Evolutionary conservation across 1,140 invertebrate species (phyloP).

Genomic region (Caenorhabditis briggsae): DNA sequence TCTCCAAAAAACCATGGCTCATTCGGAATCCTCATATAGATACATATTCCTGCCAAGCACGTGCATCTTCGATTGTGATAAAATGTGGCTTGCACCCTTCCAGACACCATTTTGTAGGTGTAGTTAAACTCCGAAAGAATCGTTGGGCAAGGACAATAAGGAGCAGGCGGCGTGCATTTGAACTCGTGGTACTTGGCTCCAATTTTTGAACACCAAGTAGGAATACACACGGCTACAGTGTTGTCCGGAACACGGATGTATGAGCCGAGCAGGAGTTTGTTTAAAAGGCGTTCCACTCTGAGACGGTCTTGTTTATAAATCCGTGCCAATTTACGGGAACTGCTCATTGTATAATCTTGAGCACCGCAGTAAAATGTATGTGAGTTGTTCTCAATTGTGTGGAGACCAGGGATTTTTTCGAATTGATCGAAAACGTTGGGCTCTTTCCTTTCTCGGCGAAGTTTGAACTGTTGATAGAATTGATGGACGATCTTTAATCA

Average conservation of each 20-base stretch:
- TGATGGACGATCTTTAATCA: conserved; percentile 24
- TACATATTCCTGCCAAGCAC: conserved; percentile 18
- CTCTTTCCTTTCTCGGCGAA: conserved; percentile 14
- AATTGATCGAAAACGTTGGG: conserved; percentile 21
- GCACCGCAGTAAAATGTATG: conserved; percentile 7
- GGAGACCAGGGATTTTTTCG: conserved; percentile 18
- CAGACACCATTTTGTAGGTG: conserved; percentile 34
- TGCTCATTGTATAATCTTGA: background rate
- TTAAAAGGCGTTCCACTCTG: background rate
- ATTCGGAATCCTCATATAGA: conserved; percentile 28
- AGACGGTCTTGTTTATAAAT: background rate
- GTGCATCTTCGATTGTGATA: conserved; percentile 39
- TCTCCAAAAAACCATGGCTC: conserved; percentile 46
- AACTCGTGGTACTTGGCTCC: conserved; percentile 29
- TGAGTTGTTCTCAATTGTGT: background rate
- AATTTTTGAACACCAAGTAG: conserved; percentile 13
- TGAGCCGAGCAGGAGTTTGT: background rate
- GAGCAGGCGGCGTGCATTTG: conserved; percentile 7
- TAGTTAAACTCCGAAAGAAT: conserved; percentile 33
- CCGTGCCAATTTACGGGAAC: background rate
- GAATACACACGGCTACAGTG: conserved; percentile 42
- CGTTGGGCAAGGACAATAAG: conserved; percentile 30
- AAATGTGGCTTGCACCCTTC: conserved; percentile 16
- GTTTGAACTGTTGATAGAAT: conserved; percentile 7
- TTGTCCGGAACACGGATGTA: conserved; percentile 7